These are phyloP conservation scores for Ictidomys tridecemlineatus DNA, from an alignment of 2,113 vertebrate genomes.

Conservation along the genomic window DNA sequence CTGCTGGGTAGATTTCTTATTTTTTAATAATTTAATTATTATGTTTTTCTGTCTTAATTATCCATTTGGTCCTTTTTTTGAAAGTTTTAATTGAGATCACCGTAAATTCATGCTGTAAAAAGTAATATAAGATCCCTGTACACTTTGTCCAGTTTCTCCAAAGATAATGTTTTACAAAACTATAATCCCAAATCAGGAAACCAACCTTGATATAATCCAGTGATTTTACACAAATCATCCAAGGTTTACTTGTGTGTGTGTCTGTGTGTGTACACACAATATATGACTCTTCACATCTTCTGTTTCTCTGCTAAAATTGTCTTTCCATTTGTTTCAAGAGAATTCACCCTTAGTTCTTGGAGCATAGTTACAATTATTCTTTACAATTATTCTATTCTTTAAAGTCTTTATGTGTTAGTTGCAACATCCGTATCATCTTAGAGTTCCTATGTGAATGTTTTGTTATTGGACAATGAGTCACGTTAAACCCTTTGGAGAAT, in stretches of 20 bases:
- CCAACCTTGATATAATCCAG: background rate
- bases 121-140: background rate
- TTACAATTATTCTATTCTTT: background rate
- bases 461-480: background rate
- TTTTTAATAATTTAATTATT: background rate
- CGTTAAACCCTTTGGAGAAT: background rate
- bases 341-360: background rate
- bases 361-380: background rate
- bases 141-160: background rate
- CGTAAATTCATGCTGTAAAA: background rate
- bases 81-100: background rate
- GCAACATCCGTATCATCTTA: background rate
- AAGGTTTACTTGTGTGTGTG: background rate
- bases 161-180: background rate
- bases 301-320: background rate
- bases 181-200: background rate
- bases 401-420: background rate
- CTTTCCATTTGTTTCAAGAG: conserved; percentile 27
- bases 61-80: background rate
- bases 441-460: background rate
- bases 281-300: background rate
- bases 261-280: too few relatives aligned
- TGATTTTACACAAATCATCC: too few relatives aligned
- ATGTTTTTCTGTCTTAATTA: conserved; percentile 37
- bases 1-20: background rate